Conservation (phyloP, 2,113 vertebrate species). For the Pedetes capensis region DNA sequence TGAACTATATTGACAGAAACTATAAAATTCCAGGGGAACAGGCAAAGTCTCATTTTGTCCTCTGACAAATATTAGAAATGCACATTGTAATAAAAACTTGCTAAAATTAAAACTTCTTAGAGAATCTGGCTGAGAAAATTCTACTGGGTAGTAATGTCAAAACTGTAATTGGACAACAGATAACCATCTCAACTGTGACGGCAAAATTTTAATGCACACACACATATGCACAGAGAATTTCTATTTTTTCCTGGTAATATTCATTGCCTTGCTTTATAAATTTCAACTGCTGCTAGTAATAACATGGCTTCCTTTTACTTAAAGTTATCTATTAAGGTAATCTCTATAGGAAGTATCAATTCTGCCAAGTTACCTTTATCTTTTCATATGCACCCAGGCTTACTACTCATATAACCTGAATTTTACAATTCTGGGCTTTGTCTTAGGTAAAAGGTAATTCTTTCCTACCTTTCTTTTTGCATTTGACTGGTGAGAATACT, state of each 20-base stretch:
- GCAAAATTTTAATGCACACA: not conserved
- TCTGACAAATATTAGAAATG: not conserved
- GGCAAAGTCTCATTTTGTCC: not conserved
- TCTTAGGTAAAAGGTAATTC: not conserved
- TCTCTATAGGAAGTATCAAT: not conserved
- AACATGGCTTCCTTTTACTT: not conserved
- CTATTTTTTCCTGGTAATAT: not conserved
- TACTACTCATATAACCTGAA: not conserved
- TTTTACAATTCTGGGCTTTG: not conserved
- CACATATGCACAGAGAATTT: rapidly evolving
- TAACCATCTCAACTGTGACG: not conserved
- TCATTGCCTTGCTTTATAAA: not conserved
- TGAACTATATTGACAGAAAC: not conserved
- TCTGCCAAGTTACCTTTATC: not conserved
- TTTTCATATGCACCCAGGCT: not conserved
- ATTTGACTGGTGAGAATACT: not conserved
- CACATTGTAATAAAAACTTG: not conserved
- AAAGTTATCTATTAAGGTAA: not conserved
- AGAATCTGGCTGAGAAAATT: not conserved
- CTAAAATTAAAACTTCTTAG: not conserved
- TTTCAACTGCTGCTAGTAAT: not conserved
- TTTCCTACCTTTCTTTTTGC: not conserved
- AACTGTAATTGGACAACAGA: not conserved
- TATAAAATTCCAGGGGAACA: not conserved
- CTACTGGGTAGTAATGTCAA: not conserved